These are phyloP conservation scores for Campoletis raptor DNA, from an alignment of 2,888 invertebrate species.

Conservation along the genomic window DNA sequence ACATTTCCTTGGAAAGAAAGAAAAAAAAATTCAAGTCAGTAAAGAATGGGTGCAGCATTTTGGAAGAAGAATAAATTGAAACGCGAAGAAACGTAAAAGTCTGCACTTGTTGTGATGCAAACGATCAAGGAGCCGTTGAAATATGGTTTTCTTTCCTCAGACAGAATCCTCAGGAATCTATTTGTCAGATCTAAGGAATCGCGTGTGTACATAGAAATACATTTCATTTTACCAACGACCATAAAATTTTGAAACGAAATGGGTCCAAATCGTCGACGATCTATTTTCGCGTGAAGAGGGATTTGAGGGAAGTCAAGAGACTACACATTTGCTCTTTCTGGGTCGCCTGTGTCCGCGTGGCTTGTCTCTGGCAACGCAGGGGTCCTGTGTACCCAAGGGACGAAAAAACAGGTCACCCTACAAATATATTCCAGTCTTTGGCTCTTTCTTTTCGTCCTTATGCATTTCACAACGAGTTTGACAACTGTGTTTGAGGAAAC, in stretches of 20 bases:
- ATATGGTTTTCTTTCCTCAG: conserved; percentile 43
- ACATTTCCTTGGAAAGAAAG: conserved; percentile 13
- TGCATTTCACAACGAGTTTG: conserved; percentile 38
- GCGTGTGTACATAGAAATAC: conserved; percentile 2
- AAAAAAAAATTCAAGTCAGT: background rate
- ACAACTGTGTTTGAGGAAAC: conserved; percentile 38
- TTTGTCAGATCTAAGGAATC: conserved; percentile 50
- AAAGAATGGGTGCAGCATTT: conserved; percentile 14
- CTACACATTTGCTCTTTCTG: background rate
- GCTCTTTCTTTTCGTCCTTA: background rate
- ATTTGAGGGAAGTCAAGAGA: background rate
- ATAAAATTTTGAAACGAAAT: conserved; percentile 42
- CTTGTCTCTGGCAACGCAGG: conserved; percentile 51
- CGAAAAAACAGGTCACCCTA: conserved; percentile 40
- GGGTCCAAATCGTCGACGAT: conserved; percentile 47
- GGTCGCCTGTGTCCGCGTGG: conserved; percentile 19
- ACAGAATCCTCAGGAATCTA: conserved; percentile 49
- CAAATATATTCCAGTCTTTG: conserved; percentile 41
- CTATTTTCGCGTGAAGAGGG: conserved; percentile 53
- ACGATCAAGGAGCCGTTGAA: conserved; percentile 46
- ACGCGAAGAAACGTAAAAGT: background rate
- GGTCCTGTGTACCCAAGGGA: conserved; percentile 38
- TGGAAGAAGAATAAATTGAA: conserved; percentile 28
- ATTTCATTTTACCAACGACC: conserved; percentile 13
- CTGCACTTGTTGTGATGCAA: conserved; percentile 58